Conservation (phyloP, 2,113 vertebrate species). For the Axis porcinus region DNA sequence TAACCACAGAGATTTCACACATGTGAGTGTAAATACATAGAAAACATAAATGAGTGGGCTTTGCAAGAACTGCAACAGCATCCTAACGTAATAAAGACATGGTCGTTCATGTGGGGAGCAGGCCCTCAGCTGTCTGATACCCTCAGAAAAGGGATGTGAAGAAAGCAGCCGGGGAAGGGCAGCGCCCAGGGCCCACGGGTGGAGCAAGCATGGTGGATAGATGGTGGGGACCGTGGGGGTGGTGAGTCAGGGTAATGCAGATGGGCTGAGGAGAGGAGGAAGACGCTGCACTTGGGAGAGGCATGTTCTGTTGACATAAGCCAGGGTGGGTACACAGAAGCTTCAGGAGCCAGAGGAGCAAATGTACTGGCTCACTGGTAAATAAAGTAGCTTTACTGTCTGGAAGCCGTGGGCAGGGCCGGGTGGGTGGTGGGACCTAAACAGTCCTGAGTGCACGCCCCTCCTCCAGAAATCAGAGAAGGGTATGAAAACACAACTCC, state of each 20-base stretch:
- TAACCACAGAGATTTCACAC: background rate
- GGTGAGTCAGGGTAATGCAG: background rate
- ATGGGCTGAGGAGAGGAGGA: background rate
- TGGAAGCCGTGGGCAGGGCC: background rate
- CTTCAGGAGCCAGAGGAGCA: background rate
- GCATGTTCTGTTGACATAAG: background rate
- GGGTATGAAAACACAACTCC: background rate
- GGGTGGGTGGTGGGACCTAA: background rate
- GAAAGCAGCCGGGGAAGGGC: background rate
- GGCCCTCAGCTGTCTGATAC: background rate
- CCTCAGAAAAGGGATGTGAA: background rate
- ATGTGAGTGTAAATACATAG: background rate
- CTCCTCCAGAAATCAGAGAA: background rate
- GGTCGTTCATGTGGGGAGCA: background rate
- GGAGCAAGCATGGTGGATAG: background rate
- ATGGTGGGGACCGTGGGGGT: background rate
- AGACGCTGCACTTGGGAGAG: background rate
- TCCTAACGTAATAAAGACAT: background rate
- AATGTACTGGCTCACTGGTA: background rate
- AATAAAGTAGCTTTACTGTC: constrained; percentile 7
- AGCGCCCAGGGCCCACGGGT: background rate
- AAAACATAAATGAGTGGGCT: background rate
- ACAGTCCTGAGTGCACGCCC: background rate
- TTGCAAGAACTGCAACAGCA: background rate
- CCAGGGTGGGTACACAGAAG: background rate